These are phyloP conservation scores for Cheilosia vernalis DNA, from an alignment of 2,888 invertebrate species.

Conservation along the genomic window DNA sequence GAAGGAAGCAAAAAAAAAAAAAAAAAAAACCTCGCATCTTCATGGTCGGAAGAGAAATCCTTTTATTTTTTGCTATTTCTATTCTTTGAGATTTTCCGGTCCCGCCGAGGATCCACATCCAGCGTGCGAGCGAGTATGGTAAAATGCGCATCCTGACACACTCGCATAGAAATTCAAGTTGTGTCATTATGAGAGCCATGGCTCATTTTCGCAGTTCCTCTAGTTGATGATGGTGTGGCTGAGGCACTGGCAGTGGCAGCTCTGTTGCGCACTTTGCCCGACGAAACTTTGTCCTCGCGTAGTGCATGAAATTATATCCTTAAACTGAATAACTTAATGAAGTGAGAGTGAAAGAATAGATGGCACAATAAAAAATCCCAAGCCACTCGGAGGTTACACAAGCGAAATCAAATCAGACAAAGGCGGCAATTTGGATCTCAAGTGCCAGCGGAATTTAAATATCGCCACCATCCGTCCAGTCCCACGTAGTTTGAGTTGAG, in stretches of 20 bases:
- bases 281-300: slow-evolving; percentile 60
- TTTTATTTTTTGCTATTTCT: slow-evolving; percentile 24
- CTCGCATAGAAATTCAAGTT: slow-evolving; percentile 47
- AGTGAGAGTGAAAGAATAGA: slow-evolving; percentile 30
- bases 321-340: slow-evolving; percentile 71
- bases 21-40: slow-evolving; percentile 42
- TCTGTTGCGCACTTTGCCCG: slow-evolving; percentile 68
- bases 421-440: slow-evolving; percentile 59
- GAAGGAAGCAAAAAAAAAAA: slow-evolving; percentile 2
- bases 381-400: slow-evolving; percentile 32
- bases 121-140: slow-evolving; percentile 40
- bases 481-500: not conserved
- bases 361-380: slow-evolving; percentile 8
- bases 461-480: slow-evolving; percentile 10
- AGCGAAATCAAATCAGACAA: slow-evolving; percentile 66
- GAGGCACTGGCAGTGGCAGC: slow-evolving; percentile 35
- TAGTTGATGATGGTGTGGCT: slow-evolving; percentile 40
- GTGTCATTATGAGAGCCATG: slow-evolving; percentile 73
- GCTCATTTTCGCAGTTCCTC: slow-evolving; percentile 67
- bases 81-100: slow-evolving; percentile 38
- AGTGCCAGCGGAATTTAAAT: slow-evolving; percentile 65
- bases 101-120: slow-evolving; percentile 35
- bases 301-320: slow-evolving; percentile 72
- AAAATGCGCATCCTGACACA: slow-evolving; percentile 40
- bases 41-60: slow-evolving; percentile 48